Evolutionary conservation across 2,888 invertebrate species (phyloP), one percentile per base, ranked within the genome.

Genomic region (Lycaena phlaeas): DNA sequence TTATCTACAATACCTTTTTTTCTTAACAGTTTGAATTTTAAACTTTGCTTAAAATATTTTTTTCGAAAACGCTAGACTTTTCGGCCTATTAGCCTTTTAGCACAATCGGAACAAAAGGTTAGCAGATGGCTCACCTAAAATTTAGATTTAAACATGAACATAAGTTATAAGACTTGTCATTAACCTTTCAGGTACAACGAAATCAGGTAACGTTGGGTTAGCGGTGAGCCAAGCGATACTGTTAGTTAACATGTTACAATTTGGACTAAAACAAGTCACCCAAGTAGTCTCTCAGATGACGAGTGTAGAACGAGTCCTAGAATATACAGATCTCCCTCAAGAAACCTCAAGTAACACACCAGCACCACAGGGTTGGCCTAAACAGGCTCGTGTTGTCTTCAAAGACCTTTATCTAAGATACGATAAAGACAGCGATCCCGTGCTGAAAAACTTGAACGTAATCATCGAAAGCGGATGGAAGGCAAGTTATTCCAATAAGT

Each of bases 191-290:
- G 88, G 77, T 15, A 58, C 65, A 25, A 86, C 86, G 2, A 72
- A 77, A 42, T 88, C 90, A 5, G 90, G 90, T 1, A 86, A 89
- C 57, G 90, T 92, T 1, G 92, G 92, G 4, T 68, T 92, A 37
- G 90, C 90, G 1, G 85, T 92, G 43, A 89, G 91, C 14, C 91
- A 91, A 52, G 88, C 90, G 48, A 68, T 91, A 42, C 88, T 90
- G 50, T 61, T 94, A 45, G 92, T 92, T 39, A 93, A 92, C 44
- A 91, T 93, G 89, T 87, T 94, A 42, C 93, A 93, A 62, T 90
- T 90, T 75, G 92, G 92, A 5, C 89, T 94, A 45, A 85, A 93
- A 42, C 92, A 93, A 64, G 88, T 90, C 25, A 91, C 94, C 0
- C 94, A 94, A 61, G 87, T 89, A 18, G 78, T 90, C 28, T 88